A percentile compares a stretch with the other conserved stretches of the same genome.
These are phyloP conservation scores for Cyprinodon tularosa DNA, from an alignment of 2,113 vertebrate genomes.

Conservation along the genomic window DNA sequence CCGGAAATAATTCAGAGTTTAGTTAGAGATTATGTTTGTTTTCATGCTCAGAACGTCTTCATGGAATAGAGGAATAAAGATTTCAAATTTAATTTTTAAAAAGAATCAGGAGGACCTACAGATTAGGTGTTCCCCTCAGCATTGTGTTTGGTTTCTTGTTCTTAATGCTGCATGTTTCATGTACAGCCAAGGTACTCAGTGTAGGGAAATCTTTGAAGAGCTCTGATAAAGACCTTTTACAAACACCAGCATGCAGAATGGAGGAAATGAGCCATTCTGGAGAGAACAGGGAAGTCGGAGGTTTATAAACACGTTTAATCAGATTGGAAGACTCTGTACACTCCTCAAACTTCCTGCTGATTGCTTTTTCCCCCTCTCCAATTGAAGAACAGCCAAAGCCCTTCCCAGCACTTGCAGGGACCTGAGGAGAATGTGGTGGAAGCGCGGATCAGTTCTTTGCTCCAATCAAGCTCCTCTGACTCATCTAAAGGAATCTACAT, in stretches of 20 bases:
- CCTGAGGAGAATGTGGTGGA: neutral
- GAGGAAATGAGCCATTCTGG: conserved; percentile 33
- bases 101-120: no score
- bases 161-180: neutral
- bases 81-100: no score
- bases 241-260: conserved; percentile 34
- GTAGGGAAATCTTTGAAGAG: conserved; percentile 20
- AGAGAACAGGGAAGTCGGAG: conserved; percentile 21
- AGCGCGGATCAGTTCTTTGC: neutral
- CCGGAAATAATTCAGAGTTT: neutral
- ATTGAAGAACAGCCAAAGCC: neutral
- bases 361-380: neutral
- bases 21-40: neutral
- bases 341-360: neutral
- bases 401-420: neutral
- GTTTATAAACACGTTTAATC: neutral
- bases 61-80: no score
- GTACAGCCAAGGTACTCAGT: neutral
- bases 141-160: neutral
- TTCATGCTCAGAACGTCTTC: neutral
- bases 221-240: conserved; percentile 20
- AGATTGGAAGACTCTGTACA: neutral
- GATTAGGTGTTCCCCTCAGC: no score
- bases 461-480: neutral
- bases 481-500: neutral